These are phyloP conservation scores for Cydia pomonella DNA, from an alignment of 1,140 invertebrate genomes.

Conservation along the genomic window DNA sequence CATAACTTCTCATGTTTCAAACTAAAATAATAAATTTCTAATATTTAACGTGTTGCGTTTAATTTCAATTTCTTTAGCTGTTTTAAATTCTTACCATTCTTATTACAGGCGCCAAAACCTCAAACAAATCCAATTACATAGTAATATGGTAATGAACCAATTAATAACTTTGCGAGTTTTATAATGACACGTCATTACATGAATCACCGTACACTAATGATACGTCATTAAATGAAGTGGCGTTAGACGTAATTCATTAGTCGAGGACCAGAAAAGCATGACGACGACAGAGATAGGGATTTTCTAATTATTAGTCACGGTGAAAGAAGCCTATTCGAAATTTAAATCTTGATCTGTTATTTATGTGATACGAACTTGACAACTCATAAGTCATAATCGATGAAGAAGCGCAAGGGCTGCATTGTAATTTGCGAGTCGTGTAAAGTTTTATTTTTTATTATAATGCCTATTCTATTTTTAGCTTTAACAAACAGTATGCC, in stretches of 20 bases:
- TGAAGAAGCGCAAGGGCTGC: too few species aligned
- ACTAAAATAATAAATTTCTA: too few species aligned
- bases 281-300: neutral
- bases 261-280: conserved; percentile 1
- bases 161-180: neutral
- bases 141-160: neutral
- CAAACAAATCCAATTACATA: neutral
- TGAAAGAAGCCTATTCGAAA: too few species aligned
- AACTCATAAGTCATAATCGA: too few species aligned
- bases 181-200: conserved; percentile 5
- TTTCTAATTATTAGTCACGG: neutral
- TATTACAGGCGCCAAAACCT: neutral
- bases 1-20: too few species aligned
- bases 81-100: neutral
- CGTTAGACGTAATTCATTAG: neutral
- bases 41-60: neutral
- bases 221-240: conserved; percentile 4
- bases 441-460: too few species aligned
- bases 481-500: too few species aligned
- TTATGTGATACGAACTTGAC: too few species aligned
- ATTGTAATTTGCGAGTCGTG: too few species aligned
- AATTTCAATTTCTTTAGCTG: neutral
- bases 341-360: too few species aligned
- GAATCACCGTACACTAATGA: conserved; percentile 11
- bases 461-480: too few species aligned